These are phyloP conservation scores for Pangasius djambal DNA, from an alignment of 2,797 vertebrate genomes.

Conservation along the genomic window DNA sequence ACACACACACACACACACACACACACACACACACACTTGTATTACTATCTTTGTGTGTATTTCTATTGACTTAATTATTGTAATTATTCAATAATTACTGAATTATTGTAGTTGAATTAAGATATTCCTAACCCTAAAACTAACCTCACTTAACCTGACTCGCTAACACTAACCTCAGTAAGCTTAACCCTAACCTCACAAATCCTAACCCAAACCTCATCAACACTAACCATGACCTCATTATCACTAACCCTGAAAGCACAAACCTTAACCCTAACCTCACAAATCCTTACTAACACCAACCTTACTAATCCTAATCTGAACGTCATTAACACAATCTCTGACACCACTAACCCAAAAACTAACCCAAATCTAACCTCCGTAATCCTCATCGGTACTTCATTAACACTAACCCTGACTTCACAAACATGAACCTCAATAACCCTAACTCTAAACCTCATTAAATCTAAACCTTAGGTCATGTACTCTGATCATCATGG, in stretches of 20 bases:
- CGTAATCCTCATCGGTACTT: background rate
- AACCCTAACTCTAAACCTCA: background rate
- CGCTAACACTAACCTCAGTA: background rate
- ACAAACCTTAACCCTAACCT: background rate
- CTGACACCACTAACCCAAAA: background rate
- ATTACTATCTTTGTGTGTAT: background rate
- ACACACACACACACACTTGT: background rate
- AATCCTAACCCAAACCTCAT: background rate
- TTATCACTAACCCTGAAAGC: background rate
- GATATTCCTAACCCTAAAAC: background rate
- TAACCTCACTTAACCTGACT: background rate
- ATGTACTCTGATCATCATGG: background rate
- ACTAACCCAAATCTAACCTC: background rate
- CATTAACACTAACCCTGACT: background rate
- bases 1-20: constrained; percentile 12
- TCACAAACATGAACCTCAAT: background rate
- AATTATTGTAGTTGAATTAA: background rate
- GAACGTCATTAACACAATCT: background rate
- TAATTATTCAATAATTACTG: background rate
- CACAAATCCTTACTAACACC: background rate
- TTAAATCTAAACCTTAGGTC: background rate
- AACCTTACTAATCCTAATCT: background rate
- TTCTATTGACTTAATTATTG: background rate
- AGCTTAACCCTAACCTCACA: background rate
- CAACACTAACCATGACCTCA: background rate